phyloP scores from a whole-genome alignment of 2,113 vertebrate genomes.

The Calidris pugnax region DNA sequence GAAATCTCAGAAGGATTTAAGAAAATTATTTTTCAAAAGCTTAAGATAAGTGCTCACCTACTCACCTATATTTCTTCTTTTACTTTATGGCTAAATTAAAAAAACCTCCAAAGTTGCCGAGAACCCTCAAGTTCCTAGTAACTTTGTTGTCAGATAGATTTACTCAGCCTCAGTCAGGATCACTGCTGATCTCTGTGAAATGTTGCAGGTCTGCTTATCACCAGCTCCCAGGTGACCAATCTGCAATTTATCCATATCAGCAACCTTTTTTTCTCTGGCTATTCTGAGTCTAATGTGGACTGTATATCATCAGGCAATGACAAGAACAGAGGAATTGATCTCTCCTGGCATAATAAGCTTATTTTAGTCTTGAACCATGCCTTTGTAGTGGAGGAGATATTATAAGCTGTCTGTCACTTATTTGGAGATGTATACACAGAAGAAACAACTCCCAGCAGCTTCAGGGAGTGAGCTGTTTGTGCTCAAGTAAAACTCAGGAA shows the following conservation, averaged over 20 bases:
- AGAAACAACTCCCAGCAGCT: background rate
- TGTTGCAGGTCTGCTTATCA: background rate
- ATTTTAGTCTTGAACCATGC: slow-evolving; percentile 25
- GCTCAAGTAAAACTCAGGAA: background rate
- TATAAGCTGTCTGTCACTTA: slow-evolving; percentile 23
- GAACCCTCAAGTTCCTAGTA: background rate
- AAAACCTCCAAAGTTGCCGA: background rate
- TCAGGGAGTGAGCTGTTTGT: background rate
- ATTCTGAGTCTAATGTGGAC: background rate
- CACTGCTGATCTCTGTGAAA: background rate
- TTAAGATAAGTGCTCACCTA: background rate
- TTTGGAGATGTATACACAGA: background rate
- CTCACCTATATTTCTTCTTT: background rate
- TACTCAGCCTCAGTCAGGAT: background rate
- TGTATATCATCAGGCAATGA: background rate
- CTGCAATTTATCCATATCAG: background rate
- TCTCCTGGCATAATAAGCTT: background rate
- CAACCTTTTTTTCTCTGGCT: background rate
- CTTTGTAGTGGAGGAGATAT: background rate
- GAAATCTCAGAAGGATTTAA: background rate
- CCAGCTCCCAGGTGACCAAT: background rate
- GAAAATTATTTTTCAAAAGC: background rate
- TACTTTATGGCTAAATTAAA: background rate
- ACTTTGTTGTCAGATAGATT: background rate
- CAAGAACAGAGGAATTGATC: slow-evolving; percentile 25